Evolutionary conservation across 2,888 invertebrate species (phyloP).

Genomic region (Protula sp.): DNA sequence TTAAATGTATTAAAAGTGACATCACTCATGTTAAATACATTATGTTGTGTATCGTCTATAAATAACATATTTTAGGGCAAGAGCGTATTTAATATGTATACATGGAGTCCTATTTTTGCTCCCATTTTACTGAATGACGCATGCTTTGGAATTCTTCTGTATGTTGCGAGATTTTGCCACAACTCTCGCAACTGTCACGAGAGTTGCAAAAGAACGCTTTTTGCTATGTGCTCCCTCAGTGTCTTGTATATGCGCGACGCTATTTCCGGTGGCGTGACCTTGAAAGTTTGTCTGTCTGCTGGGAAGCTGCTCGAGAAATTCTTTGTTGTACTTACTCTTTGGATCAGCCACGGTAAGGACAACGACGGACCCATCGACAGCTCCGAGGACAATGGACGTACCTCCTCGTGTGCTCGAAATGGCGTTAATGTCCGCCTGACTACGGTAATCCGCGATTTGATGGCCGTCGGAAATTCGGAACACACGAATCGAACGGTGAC

Average conservation of each 20-base stretch:
- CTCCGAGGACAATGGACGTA: conserved; percentile 66
- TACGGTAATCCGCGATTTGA: conserved; percentile 77
- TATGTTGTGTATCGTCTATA: too few relatives aligned
- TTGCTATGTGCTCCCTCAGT: background rate
- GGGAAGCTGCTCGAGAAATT: conserved; percentile 36
- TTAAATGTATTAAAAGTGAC: too few relatives aligned
- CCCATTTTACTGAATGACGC: background rate
- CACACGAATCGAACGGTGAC: conserved; percentile 68
- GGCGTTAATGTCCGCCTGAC: conserved; percentile 47
- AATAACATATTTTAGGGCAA: too few relatives aligned
- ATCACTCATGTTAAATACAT: too few relatives aligned
- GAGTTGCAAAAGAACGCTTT: background rate
- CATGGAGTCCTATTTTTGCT: too few relatives aligned
- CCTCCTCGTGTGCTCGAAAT: conserved; percentile 39
- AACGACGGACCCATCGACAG: conserved; percentile 88
- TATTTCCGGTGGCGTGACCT: background rate
- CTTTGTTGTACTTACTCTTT: conserved; percentile 33
- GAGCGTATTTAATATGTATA: too few relatives aligned
- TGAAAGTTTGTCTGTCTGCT: conserved; percentile 27
- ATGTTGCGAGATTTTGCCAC: background rate
- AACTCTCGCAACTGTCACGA: background rate
- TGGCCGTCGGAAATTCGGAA: conserved; percentile 85
- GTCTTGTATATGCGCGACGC: background rate
- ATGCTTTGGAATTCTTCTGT: background rate
- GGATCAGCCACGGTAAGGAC: conserved; percentile 75